These are phyloP conservation scores for Oppia nitens DNA, from an alignment of 1,140 invertebrate species.

Conservation along the genomic window DNA sequence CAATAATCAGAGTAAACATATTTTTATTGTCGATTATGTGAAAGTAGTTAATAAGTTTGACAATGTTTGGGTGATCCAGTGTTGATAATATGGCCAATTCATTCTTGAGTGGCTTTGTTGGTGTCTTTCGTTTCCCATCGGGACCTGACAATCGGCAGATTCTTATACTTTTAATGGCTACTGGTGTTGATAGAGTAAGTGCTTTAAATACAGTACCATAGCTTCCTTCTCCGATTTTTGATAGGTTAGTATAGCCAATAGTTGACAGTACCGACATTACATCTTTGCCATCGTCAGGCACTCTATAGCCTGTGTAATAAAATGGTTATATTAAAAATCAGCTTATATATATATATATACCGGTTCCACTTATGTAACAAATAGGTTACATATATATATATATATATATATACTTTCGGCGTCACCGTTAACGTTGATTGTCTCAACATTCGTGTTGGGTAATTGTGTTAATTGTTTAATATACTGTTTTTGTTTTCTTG, in stretches of 20 bases:
- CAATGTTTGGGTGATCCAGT: neutral
- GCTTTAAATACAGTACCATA: neutral
- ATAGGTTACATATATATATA: neutral
- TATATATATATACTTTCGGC: neutral
- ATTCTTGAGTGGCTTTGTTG: too few relatives aligned
- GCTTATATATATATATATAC: too few relatives aligned
- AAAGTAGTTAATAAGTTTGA: conserved; percentile 4
- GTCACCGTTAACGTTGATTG: too few relatives aligned
- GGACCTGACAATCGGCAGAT: too few relatives aligned
- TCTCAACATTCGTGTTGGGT: too few relatives aligned
- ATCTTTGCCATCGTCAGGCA: too few relatives aligned
- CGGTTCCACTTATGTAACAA: neutral
- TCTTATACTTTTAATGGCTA: conserved; percentile 2
- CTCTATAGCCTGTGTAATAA: too few relatives aligned
- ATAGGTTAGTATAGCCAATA: conserved; percentile 1
- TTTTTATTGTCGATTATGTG: conserved; percentile 1
- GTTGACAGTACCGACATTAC: neutral
- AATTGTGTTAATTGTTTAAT: too few relatives aligned
- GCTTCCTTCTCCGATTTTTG: conserved; percentile 3
- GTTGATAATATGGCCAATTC: conserved; percentile 6
- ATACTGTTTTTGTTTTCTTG: too few relatives aligned
- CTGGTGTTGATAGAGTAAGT: neutral
- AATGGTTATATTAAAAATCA: too few relatives aligned
- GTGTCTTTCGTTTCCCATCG: too few relatives aligned
- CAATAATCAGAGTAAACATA: too few relatives aligned